Conservation (phyloP, 2,797 vertebrate genomes). For the Pantherophis alleghaniensis region DNA sequence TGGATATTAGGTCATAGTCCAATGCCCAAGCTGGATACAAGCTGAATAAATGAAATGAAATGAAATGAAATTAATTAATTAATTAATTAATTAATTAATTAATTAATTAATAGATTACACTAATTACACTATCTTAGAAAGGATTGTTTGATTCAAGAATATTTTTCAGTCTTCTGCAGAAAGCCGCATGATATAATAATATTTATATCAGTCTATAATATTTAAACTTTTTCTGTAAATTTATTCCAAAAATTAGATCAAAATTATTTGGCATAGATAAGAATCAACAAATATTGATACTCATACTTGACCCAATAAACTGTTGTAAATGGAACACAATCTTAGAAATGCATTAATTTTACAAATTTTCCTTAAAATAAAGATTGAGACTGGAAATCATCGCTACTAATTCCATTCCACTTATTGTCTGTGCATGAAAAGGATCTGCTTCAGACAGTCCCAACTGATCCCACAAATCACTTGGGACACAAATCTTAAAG, state of each 20-base stretch:
- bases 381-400: neutral
- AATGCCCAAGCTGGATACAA: neutral
- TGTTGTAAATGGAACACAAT: neutral
- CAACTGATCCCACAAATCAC: neutral
- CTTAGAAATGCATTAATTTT: neutral
- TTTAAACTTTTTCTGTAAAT: neutral
- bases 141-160: neutral
- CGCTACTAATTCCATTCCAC: neutral
- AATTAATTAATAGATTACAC: no score
- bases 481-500: neutral
- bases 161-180: neutral
- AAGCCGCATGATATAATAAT: neutral
- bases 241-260: neutral
- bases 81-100: no score
- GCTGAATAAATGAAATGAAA: neutral
- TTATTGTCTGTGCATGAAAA: neutral
- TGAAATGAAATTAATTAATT: no score
- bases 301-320: neutral
- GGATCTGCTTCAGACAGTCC: neutral
- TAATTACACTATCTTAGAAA: neutral
- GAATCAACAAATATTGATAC: neutral
- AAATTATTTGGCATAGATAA: neutral
- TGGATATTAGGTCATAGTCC: neutral
- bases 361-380: neutral
- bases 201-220: neutral